A percentile compares a stretch with the other conserved stretches of the same genome.
These are phyloP conservation scores for Torymus auratus DNA, from an alignment of 2,888 invertebrate genomes.

Conservation along the genomic window DNA sequence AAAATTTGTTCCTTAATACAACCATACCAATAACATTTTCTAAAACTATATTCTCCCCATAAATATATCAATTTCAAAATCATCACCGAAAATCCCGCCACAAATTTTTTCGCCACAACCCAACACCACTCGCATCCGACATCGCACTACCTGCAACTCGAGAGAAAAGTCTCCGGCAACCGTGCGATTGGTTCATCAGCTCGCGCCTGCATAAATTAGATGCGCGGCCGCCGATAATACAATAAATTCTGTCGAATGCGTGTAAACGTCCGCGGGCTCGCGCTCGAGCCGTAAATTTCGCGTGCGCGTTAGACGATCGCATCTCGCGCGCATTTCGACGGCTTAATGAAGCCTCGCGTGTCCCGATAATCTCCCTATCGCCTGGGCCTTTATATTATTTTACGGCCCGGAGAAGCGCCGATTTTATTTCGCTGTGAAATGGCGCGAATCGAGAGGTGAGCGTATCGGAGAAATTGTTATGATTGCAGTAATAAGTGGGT, in stretches of 20 bases:
- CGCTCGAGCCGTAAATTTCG: constrained; percentile 31
- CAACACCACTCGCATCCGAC: neutral
- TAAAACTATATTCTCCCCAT: too few relatives aligned
- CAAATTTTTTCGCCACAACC: constrained; percentile 4
- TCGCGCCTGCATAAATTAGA: constrained; percentile 65
- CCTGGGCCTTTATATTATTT: constrained; percentile 37
- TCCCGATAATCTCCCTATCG: constrained; percentile 1
- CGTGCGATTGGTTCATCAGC: constrained; percentile 23
- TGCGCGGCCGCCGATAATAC: constrained; percentile 63
- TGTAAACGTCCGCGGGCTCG: constrained; percentile 64
- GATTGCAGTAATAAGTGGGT: too few relatives aligned
- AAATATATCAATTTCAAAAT: too few relatives aligned
- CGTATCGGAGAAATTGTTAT: too few relatives aligned
- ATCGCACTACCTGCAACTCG: neutral
- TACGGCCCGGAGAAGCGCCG: constrained; percentile 5
- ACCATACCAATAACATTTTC: too few relatives aligned
- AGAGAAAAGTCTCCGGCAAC: neutral
- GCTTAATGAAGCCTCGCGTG: constrained; percentile 45
- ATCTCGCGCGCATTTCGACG: constrained; percentile 1
- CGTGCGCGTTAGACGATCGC: neutral
- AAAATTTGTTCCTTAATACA: too few relatives aligned
- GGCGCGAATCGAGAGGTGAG: too few relatives aligned
- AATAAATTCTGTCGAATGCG: constrained; percentile 67
- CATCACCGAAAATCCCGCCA: too few relatives aligned
- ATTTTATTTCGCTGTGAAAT: neutral